A percentile compares a stretch with the other conserved stretches of the same genome.
phyloP scores from a whole-genome alignment of 1,140 invertebrate species.

The Thaumatotibia leucotreta region DNA sequence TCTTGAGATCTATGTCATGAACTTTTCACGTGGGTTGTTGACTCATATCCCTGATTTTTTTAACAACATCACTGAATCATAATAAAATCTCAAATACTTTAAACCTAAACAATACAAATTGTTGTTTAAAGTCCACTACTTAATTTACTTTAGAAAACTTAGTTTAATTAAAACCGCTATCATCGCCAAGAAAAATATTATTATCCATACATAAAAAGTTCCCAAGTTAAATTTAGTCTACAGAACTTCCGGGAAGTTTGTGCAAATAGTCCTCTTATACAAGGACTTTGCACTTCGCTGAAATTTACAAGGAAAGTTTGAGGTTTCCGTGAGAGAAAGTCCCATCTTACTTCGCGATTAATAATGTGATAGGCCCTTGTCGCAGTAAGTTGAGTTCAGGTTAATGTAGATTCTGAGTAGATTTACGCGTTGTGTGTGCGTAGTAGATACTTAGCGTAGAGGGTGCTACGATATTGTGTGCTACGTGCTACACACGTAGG shows the following conservation, averaged over 20 bases:
- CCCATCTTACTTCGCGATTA: background rate
- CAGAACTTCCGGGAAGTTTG: background rate
- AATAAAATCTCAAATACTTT: no score
- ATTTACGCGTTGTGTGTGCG: background rate
- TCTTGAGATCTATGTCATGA: no score
- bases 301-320: background rate
- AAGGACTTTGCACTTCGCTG: background rate
- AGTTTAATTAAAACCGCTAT: background rate
- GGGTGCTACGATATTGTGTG: background rate
- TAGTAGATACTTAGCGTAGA: background rate
- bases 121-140: background rate
- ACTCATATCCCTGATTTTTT: no score
- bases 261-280: constrained; percentile 4
- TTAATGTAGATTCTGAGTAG: no score
- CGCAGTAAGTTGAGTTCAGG: background rate
- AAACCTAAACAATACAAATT: no score
- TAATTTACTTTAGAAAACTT: background rate
- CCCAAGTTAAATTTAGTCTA: constrained; percentile 11
- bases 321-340: background rate
- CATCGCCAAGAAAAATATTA: background rate
- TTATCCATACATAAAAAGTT: constrained; percentile 6
- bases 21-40: no score
- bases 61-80: no score
- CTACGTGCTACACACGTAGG: background rate
- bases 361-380: background rate